Percentiles rank a stretch among this genome's conserved stretches.
Conservation (phyloP, 2,113 vertebrate species). For the Eclectus roratus region DNA sequence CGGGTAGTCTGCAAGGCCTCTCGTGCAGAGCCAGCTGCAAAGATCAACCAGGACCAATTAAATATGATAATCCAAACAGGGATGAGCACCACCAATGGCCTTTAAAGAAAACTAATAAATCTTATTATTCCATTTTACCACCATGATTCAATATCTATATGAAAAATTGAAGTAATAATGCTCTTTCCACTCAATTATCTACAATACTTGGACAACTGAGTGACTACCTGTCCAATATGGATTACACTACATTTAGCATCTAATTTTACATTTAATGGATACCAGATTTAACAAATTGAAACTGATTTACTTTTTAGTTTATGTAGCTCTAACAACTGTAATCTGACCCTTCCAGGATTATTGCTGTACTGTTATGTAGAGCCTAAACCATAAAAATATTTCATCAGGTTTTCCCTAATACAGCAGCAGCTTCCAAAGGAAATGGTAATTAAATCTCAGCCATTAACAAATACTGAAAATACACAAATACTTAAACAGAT, state of each 20-base stretch:
- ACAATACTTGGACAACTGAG: neutral
- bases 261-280: neutral
- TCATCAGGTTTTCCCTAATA: neutral
- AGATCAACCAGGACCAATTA: constrained; percentile 16
- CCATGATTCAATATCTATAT: neutral
- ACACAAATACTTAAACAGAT: neutral
- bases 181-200: neutral
- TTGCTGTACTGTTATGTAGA: neutral
- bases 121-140: neutral
- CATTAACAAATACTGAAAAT: neutral
- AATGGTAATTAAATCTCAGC: neutral
- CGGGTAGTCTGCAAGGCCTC: constrained; percentile 87
- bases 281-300: neutral
- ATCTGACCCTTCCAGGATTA: neutral
- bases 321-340: neutral
- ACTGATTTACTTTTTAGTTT: neutral
- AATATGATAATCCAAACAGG: neutral
- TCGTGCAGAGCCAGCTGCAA: constrained; percentile 80
- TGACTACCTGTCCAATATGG: neutral
- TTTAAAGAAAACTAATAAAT: neutral
- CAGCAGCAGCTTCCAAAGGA: neutral
- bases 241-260: neutral
- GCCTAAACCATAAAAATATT: neutral
- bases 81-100: neutral
- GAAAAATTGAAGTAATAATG: neutral